A percentile compares a stretch with the other conserved stretches of the same genome.
Conservation (phyloP, 2,113 vertebrate genomes). For the Bettongia penicillata region DNA sequence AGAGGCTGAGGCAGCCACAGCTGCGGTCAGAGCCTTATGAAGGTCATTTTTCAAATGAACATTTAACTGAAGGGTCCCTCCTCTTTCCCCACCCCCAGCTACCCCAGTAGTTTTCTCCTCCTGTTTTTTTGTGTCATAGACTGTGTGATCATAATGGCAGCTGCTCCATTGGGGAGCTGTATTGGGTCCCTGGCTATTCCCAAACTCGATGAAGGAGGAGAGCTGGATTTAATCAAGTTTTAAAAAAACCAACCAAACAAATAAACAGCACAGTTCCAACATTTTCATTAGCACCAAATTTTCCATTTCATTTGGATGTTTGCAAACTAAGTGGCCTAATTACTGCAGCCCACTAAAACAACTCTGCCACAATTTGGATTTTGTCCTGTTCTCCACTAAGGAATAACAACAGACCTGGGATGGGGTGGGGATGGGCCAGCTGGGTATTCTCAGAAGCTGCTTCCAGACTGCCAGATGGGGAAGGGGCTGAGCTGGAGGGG, state of each 20-base stretch:
- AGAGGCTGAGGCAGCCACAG: not conserved
- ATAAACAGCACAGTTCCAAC: constrained; percentile 21
- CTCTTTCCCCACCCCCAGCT: not conserved
- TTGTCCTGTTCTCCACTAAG: constrained; percentile 69
- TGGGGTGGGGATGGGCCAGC: not conserved
- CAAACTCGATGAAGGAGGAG: constrained; percentile 72
- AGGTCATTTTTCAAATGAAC: constrained; percentile 89
- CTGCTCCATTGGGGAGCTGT: constrained; percentile 72
- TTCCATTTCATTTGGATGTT: constrained; percentile 86
- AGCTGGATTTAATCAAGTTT: constrained; percentile 81
- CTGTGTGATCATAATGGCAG: not conserved
- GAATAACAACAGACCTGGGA: constrained; percentile 42
- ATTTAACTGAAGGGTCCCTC: constrained; percentile 83
- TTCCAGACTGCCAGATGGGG: not conserved
- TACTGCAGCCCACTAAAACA: constrained; percentile 71
- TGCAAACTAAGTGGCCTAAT: constrained; percentile 83
- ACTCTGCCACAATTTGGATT: constrained; percentile 79
- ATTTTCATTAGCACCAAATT: constrained; percentile 84
- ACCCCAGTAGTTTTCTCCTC: not conserved
- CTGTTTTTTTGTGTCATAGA: not conserved
- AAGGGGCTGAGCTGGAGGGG: not conserved
- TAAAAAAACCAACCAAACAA: constrained; percentile 76
- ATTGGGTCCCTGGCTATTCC: constrained; percentile 79
- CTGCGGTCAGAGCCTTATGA: constrained; percentile 81
- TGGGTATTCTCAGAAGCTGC: not conserved